phyloP scores from a whole-genome alignment of 2,797 vertebrate genomes.

The Rhodeus uyekii region DNA sequence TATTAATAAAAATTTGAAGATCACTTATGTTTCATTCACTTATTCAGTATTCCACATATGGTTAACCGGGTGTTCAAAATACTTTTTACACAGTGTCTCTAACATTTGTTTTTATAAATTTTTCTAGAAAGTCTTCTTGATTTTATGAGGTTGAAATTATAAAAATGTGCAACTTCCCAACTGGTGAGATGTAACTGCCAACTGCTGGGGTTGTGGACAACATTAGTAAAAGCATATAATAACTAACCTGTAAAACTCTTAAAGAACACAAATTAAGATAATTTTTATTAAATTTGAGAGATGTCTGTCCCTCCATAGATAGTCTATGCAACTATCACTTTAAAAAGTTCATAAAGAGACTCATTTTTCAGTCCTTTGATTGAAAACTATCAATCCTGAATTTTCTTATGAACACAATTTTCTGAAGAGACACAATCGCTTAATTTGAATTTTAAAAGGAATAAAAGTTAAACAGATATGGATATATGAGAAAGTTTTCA shows the following conservation, averaged over 20 bases:
- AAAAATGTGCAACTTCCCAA: background rate
- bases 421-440: background rate
- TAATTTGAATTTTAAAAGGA: too few relatives aligned
- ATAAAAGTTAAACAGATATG: too few relatives aligned
- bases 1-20: background rate
- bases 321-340: background rate
- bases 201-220: background rate
- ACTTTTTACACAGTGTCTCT: background rate
- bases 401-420: too few relatives aligned
- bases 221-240: background rate
- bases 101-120: conserved; percentile 12
- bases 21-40: background rate
- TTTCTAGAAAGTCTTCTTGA: background rate
- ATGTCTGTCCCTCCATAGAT: background rate
- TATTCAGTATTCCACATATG: too few relatives aligned
- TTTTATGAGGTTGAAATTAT: background rate
- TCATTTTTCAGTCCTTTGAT: too few relatives aligned
- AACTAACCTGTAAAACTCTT: too few relatives aligned
- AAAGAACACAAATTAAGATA: background rate
- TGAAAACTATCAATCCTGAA: background rate
- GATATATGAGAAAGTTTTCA: too few relatives aligned
- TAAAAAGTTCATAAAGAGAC: background rate
- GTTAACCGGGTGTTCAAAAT: background rate
- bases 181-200: background rate
- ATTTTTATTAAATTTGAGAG: background rate